Conservation (phyloP, 2,888 invertebrate species). For the Sminthurinus aureus region DNA sequence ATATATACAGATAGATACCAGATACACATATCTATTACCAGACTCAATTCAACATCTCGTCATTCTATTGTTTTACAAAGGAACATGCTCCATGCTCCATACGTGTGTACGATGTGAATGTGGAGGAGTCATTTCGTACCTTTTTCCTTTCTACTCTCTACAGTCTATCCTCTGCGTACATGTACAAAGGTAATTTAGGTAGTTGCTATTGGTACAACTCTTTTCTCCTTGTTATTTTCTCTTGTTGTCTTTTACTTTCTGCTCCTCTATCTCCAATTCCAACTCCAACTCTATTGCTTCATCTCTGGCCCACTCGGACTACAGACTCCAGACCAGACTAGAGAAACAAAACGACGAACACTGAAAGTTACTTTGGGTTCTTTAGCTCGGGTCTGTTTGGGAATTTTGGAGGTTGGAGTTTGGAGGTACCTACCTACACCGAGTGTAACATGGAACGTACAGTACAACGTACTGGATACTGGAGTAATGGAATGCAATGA, state of each 20-base stretch:
- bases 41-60: constrained; percentile 30
- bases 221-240: not conserved
- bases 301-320: not conserved
- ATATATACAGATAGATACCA: too few relatives aligned
- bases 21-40: not conserved
- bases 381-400: not conserved
- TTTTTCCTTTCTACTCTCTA: too few relatives aligned
- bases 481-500: not conserved
- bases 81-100: not conserved
- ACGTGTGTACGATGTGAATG: too few relatives aligned
- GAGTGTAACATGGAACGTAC: not conserved
- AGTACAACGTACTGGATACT: not conserved
- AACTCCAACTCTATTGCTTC: not conserved
- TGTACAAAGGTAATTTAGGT: not conserved
- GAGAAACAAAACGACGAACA: not conserved
- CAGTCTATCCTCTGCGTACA: not conserved
- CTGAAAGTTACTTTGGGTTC: not conserved
- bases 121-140: too few relatives aligned
- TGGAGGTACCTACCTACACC: too few relatives aligned
- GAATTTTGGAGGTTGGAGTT: too few relatives aligned
- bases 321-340: too few relatives aligned
- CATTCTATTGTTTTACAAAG: not conserved
- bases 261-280: too few relatives aligned
- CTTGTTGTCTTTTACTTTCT: too few relatives aligned
- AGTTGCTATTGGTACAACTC: not conserved